Evolutionary conservation across 2,113 vertebrate genomes (phyloP), one percentile per base, ranked within the genome.

Genomic region (Takifugu flavidus): DNA sequence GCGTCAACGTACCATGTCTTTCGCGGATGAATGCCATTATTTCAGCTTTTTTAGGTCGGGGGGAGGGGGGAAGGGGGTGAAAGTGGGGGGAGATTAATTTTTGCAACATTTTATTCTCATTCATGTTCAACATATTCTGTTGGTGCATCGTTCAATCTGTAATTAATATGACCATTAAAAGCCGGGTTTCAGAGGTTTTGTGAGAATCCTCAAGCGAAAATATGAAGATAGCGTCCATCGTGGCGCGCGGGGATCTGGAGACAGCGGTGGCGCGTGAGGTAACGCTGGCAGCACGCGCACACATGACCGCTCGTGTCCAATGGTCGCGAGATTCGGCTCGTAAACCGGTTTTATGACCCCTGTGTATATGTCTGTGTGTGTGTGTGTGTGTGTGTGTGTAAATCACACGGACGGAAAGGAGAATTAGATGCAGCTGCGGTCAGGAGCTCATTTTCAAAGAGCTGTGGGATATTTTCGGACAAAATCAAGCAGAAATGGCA

Each of bases 221-320:
- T 39, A 6, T 13, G 26, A 13, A 52, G 2, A 31, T 2, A 8
- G 1, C 63, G 57, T 74, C 15, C 65, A 27, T 56, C 60, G 72
- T 79, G 69, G 73, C 71, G 80, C 75, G 69, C 66, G 50, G 64
- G 10, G 54, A 26, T 39, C 52, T 59, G 43, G 20, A 26, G 67
- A 56, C 72, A 47, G 59, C 4, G 79, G 71, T 78, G 70, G 67
- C 73, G 80, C 83, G 82, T 64, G 68, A 59, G 50, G 5, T 29
- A 26, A 60, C 55, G 54, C 52, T 60, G 64, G 15, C 42, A 10
- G 61, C 72, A n/a, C 70, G 74, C 78, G 72, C 82, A 65, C 86
- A 85, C 84, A 79, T 84, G 83, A 82, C 67, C 14, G 47, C 12
- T 7, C 34, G 63, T 52, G 75, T 61, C 87, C 86, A 87, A 89